phyloP scores from a whole-genome alignment of 2,888 invertebrate genomes.

The Spialia ferax region DNA sequence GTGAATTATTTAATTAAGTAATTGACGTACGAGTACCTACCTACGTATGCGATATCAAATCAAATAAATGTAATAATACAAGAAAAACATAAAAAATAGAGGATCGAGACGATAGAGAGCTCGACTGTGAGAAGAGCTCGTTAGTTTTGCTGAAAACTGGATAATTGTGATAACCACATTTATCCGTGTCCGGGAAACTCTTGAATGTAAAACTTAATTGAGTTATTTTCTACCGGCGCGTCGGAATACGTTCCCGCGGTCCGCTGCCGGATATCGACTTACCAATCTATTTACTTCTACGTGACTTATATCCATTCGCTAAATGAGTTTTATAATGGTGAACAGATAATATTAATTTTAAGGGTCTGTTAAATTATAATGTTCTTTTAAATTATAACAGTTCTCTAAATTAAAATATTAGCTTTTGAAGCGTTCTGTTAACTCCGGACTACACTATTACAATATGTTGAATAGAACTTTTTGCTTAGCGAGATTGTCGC shows the following conservation, averaged over 20 bases:
- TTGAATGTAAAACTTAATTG: conserved; percentile 77
- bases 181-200: conserved; percentile 67
- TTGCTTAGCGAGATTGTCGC: conserved; percentile 75
- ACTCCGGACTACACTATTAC: conserved; percentile 63
- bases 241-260: conserved; percentile 42
- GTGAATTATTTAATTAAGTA: too few relatives aligned
- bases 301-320: conserved; percentile 6
- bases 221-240: conserved; percentile 66
- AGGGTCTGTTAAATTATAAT: neutral
- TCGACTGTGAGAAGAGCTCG: conserved; percentile 41
- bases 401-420: conserved; percentile 6
- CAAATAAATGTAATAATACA: too few relatives aligned
- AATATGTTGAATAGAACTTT: conserved; percentile 74
- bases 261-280: conserved; percentile 21
- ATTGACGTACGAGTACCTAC: too few relatives aligned
- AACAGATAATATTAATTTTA: neutral
- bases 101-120: too few relatives aligned
- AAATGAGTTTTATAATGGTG: conserved; percentile 22
- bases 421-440: conserved; percentile 3
- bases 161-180: conserved; percentile 82
- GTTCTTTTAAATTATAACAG: conserved; percentile 1
- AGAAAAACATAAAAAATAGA: conserved; percentile 18
- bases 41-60: too few relatives aligned
- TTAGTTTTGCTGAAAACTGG: conserved; percentile 67
- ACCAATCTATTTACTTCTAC: conserved; percentile 30